These are phyloP conservation scores for Suncus etruscus DNA, from an alignment of 2,113 vertebrate genomes.

Conservation along the genomic window DNA sequence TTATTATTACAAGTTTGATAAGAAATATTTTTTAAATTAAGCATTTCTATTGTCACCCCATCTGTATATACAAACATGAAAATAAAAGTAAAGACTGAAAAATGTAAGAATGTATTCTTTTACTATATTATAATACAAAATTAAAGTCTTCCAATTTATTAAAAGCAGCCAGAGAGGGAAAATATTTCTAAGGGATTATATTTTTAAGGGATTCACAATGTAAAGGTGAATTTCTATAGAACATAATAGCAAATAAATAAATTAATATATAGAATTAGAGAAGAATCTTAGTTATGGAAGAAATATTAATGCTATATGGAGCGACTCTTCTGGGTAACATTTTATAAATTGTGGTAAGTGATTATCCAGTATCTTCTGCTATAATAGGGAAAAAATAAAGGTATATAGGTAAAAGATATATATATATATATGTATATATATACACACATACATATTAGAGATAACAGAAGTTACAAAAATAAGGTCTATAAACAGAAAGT, in stretches of 20 bases:
- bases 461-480: neutral
- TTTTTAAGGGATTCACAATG: constrained; percentile 41
- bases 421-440: neutral
- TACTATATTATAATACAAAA: constrained; percentile 34
- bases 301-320: neutral
- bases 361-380: neutral
- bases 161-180: neutral
- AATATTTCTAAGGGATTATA: constrained; percentile 49
- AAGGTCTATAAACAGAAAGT: neutral
- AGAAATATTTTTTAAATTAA: constrained; percentile 2
- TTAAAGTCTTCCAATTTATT: neutral
- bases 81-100: neutral
- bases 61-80: neutral
- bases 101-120: neutral
- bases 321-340: neutral
- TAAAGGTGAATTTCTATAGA: neutral
- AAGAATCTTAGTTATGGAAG: neutral
- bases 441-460: neutral
- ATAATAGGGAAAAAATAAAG: neutral
- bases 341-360: neutral
- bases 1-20: constrained; percentile 19
- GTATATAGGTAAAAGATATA: neutral
- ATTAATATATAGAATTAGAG: neutral
- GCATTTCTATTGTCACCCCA: neutral
- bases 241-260: neutral